phyloP scores from a whole-genome alignment of 2,888 invertebrate species.

The Ophion slaviceki region DNA sequence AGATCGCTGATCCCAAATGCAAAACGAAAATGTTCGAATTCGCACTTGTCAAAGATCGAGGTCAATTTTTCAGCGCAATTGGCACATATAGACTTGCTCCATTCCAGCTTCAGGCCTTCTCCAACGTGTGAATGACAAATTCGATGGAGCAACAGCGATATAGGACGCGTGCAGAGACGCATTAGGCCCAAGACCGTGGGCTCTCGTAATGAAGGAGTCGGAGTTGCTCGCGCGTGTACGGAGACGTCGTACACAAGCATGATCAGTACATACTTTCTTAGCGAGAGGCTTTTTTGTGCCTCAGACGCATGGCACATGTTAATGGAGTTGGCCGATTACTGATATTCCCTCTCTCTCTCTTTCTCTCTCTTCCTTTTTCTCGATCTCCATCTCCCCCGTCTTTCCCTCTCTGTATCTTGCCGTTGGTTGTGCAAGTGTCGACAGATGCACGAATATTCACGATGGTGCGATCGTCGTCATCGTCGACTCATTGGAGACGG shows the following conservation, averaged over 20 bases:
- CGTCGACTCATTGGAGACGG: conserved; percentile 44
- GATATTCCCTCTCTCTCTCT: conserved; percentile 20
- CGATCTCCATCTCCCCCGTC: conserved; percentile 3
- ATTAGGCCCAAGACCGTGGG: conserved; percentile 1
- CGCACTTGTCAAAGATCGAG: neutral
- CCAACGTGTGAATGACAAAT: conserved; percentile 5
- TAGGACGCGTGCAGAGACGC: neutral
- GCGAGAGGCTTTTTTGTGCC: conserved; percentile 45
- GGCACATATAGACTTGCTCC: neutral
- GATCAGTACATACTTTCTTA: conserved; percentile 49
- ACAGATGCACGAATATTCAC: conserved; percentile 48
- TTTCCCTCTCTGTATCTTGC: conserved; percentile 15
- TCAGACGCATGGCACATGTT: conserved; percentile 60
- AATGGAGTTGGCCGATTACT: conserved; percentile 60
- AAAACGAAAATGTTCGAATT: neutral
- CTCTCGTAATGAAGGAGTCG: conserved; percentile 3
- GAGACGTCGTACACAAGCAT: neutral
- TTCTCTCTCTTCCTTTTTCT: conserved; percentile 7
- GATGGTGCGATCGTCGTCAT: conserved; percentile 37
- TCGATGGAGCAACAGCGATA: conserved; percentile 11
- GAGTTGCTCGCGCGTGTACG: conserved; percentile 1
- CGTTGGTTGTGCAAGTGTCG: conserved; percentile 62
- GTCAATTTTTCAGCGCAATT: neutral
- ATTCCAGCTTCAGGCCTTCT: neutral
- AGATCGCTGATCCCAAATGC: neutral